phyloP scores from a whole-genome alignment of 2,888 invertebrate species.

The Polyommatus icarus region DNA sequence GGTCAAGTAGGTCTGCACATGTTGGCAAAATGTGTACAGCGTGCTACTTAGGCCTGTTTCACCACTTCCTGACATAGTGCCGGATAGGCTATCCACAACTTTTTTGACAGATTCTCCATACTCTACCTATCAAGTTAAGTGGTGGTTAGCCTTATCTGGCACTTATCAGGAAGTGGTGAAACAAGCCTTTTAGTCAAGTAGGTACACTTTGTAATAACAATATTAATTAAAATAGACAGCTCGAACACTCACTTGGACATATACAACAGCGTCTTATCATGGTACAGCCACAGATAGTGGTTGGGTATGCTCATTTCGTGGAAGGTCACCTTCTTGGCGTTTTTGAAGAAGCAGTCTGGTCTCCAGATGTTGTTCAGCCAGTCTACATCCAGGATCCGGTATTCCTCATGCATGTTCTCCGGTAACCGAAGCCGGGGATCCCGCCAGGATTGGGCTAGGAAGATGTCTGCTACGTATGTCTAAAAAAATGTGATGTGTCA shows the following conservation, averaged over 20 bases:
- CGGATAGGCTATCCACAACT: no score
- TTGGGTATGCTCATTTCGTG: conserved; percentile 97
- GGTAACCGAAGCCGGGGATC: conserved; percentile 93
- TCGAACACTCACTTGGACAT: conserved; percentile 90
- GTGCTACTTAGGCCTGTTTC: no score
- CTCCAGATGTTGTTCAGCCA: conserved; percentile 95
- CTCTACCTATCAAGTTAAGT: no score
- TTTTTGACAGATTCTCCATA: no score
- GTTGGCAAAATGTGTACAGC: no score
- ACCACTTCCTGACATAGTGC: no score
- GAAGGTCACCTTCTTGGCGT: conserved; percentile 95
- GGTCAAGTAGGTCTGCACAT: no score
- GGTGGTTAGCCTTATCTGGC: no score
- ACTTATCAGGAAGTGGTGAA: no score
- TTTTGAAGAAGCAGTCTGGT: conserved; percentile 96
- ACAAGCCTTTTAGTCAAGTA: no score
- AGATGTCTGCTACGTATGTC: conserved; percentile 96
- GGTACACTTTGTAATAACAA: no score
- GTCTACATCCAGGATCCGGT: conserved; percentile 92
- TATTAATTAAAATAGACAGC: no score
- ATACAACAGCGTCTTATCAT: conserved; percentile 94
- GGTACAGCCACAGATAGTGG: conserved; percentile 94
- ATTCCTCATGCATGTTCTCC: conserved; percentile 96
- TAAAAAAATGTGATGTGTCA: conserved; percentile 58
- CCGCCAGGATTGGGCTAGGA: conserved; percentile 95